Evolutionary conservation across 2,113 vertebrate species (phyloP), one percentile per base, ranked within the genome.

Genomic region (Grammomys surdaster): DNA sequence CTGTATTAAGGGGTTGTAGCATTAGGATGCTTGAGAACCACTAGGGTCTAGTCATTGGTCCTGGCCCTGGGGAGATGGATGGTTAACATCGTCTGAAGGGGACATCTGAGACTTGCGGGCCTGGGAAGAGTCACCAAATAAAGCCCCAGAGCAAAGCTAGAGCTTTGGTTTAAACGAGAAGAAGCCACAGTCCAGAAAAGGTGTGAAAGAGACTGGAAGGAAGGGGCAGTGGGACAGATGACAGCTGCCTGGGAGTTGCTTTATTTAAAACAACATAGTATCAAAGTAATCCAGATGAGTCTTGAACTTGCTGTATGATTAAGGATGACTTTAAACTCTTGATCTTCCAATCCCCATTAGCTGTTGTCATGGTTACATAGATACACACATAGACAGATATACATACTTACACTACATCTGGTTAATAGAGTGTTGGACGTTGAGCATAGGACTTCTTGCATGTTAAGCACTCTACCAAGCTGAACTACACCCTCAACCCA

Each of bases 41-140:
- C 22, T 40, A 22, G 22, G 26, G 20, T n/a, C 19, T n/a, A 56
- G 58, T 51, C 43, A 28, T 19, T 5, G 9, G 46, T 36, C 43
- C 48, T 46, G 7, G 7, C 7, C 1, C 43, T 46, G 12, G 1
- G 43, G 7, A 33, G 4, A 24, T 8, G 26, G 5, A 24, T 11
- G 20, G 58, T 31, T 3, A 9, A 5, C 43, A 3, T 17, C 2
- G 0, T 26, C 54, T 5, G 17, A 51, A 54, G 76, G 56, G 43
- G 51, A 12, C 7, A 4, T 12, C 26, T n/a, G 63, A 31, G 88
- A 17, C 13, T 48, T 40, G 28, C 46, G 12, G 70, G 28, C 9
- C 20, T 56, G 31, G 43, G 67, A 87, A 43, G 48, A 5, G 14
- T 54, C 51, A 10, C 26, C 1, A 0, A 5, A 16, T 43, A 28